Evolutionary conservation across 2,888 invertebrate species (phyloP).

Genomic region (Cyclophora albipunctata): DNA sequence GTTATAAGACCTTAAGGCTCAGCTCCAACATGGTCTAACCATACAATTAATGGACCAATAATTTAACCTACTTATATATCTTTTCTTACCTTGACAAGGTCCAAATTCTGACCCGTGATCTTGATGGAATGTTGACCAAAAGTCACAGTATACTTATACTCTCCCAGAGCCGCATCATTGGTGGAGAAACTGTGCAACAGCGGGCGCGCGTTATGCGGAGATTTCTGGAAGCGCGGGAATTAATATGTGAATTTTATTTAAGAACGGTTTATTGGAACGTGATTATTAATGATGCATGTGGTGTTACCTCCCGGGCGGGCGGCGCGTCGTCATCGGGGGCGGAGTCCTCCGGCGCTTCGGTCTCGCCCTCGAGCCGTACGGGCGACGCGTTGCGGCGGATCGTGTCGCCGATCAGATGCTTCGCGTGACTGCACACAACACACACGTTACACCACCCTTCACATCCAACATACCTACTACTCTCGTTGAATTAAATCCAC

Average conservation of each 20-base stretch:
- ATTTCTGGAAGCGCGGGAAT: constrained; percentile 44
- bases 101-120: constrained; percentile 89
- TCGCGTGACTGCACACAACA: constrained; percentile 81
- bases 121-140: constrained; percentile 88
- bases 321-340: constrained; percentile 67
- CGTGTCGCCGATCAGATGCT: constrained; percentile 95
- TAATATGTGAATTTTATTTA: constrained; percentile 1
- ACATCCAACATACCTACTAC: too few species aligned
- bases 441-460: too few species aligned
- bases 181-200: constrained; percentile 87
- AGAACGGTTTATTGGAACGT: background rate
- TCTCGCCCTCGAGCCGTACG: constrained; percentile 80
- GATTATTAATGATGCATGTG: background rate
- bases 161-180: constrained; percentile 88
- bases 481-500: background rate
- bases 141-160: constrained; percentile 91
- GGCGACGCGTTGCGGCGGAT: constrained; percentile 96
- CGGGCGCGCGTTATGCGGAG: constrained; percentile 74
- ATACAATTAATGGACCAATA: too few species aligned
- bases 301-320: constrained; percentile 31
- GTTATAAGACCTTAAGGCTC: too few species aligned
- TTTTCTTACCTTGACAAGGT: constrained; percentile 83
- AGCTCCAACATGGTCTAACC: too few species aligned
- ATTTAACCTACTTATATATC: too few species aligned
- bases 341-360: constrained; percentile 86